Conservation (phyloP, 2,888 invertebrate species). For the Leuctra nigra region DNA sequence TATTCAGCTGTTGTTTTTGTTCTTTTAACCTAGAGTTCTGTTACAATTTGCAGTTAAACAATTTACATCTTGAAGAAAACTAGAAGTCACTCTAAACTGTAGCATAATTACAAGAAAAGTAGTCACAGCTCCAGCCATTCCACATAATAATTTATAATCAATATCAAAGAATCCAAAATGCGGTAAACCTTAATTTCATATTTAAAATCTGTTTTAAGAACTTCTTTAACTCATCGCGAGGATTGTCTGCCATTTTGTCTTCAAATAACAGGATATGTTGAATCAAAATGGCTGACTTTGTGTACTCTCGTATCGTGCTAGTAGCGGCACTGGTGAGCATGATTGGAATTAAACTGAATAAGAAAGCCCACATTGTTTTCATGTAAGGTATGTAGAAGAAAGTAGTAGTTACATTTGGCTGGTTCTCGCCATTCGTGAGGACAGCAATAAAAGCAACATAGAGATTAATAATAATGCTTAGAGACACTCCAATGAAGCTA, state of each 20-base stretch:
- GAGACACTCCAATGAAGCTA: not conserved
- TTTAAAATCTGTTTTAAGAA: not conserved
- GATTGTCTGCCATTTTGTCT: not conserved
- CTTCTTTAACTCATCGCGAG: not conserved
- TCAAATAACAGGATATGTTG: not conserved
- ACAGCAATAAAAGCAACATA: not conserved
- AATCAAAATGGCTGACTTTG: not conserved
- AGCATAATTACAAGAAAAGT: not conserved
- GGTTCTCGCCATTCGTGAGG: not conserved
- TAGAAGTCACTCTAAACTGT: too few relatives aligned
- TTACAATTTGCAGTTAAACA: too few relatives aligned
- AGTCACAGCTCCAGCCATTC: not conserved
- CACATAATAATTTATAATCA: not conserved
- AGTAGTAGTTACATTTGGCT: not conserved
- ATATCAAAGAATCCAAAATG: not conserved
- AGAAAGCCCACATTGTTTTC: not conserved
- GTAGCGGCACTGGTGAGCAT: not conserved
- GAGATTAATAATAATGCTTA: not conserved
- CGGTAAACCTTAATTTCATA: constrained; percentile 1
- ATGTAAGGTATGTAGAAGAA: not conserved
- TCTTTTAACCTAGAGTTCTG: too few relatives aligned
- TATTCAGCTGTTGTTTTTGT: too few relatives aligned
- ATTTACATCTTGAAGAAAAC: too few relatives aligned
- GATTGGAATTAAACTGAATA: not conserved
- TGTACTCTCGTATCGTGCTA: not conserved